Percentiles rank a stretch among this genome's conserved stretches.
Conservation (phyloP, 2,113 vertebrate species). For the Enhydra lutris region DNA sequence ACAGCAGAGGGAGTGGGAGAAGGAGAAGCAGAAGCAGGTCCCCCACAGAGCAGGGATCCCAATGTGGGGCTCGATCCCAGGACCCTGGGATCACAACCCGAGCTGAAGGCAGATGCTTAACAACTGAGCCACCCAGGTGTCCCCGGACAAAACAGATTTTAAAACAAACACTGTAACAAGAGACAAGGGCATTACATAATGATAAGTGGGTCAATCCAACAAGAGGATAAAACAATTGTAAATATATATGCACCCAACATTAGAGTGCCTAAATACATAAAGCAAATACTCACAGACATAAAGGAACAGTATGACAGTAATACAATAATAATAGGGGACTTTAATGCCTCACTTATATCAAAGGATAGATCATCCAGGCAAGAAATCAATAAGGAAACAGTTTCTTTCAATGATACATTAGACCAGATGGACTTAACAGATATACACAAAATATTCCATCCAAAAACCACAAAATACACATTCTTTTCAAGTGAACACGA, state of each 20-base stretch:
- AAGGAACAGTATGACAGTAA: background rate
- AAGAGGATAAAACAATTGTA: background rate
- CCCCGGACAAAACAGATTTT: background rate
- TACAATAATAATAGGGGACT: background rate
- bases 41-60: too few species aligned
- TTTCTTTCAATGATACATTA: background rate
- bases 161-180: background rate
- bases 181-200: background rate
- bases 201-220: background rate
- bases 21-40: too few species aligned
- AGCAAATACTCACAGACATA: background rate
- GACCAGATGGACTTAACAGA: background rate
- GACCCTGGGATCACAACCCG: too few species aligned
- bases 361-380: background rate
- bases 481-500: background rate
- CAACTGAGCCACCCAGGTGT: too few species aligned
- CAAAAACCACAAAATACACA: background rate
- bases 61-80: too few species aligned
- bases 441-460: background rate
- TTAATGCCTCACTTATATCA: background rate
- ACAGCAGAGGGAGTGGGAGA: too few species aligned
- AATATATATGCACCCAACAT: background rate
- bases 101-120: too few species aligned
- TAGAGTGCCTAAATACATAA: background rate
- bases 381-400: background rate